These are phyloP conservation scores for Sphecodes monilicornis DNA, from an alignment of 2,888 invertebrate genomes.

Conservation along the genomic window DNA sequence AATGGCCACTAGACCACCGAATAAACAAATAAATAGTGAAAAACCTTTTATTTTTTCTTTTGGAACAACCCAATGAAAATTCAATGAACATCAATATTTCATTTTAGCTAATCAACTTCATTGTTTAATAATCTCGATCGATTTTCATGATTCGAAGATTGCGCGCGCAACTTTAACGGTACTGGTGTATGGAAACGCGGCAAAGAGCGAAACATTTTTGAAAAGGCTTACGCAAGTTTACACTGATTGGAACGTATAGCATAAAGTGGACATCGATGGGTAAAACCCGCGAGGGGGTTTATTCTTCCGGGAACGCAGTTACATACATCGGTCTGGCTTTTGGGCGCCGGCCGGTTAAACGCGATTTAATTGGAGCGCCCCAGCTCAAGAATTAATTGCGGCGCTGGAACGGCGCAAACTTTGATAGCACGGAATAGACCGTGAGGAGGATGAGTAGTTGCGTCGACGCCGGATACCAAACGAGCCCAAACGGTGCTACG, in stretches of 20 bases:
- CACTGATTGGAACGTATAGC: not conserved
- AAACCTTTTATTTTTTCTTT: too few species aligned
- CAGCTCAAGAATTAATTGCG: constrained; percentile 1
- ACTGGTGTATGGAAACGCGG: too few species aligned
- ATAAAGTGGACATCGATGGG: not conserved
- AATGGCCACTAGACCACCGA: too few species aligned
- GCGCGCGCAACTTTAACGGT: too few species aligned
- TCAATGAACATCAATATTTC: too few species aligned
- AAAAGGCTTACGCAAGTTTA: not conserved
- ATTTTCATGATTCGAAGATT: too few species aligned
- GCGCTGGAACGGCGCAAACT: not conserved
- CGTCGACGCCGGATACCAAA: not conserved
- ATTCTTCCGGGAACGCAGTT: not conserved
- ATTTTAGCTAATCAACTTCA: too few species aligned
- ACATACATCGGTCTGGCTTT: not conserved
- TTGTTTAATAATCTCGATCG: too few species aligned
- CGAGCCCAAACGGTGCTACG: not conserved
- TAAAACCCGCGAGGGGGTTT: not conserved
- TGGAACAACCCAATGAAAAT: too few species aligned
- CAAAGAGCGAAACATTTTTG: not conserved
- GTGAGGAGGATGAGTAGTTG: not conserved
- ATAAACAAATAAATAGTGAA: too few species aligned
- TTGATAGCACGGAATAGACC: not conserved
- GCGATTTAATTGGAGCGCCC: not conserved
- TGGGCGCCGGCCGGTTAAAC: not conserved